Percentiles rank a stretch among this genome's conserved stretches.
phyloP scores from a whole-genome alignment of 2,113 vertebrate genomes.

The Rattus rattus region DNA sequence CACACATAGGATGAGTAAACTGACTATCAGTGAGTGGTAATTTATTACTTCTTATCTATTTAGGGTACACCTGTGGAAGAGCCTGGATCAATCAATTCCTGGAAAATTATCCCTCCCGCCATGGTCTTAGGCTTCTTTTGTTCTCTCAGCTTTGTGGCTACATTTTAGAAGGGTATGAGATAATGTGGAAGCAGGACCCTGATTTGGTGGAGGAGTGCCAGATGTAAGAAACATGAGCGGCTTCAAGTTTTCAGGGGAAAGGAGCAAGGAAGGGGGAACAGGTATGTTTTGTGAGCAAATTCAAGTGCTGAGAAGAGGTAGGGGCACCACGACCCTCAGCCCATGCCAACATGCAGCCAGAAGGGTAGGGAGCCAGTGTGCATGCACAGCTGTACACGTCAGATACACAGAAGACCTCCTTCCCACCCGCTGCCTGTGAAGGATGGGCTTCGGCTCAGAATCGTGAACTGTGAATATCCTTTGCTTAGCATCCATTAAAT shows the following conservation, averaged over 20 bases:
- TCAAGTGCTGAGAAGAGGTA: not conserved
- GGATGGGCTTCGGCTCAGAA: constrained; percentile 69
- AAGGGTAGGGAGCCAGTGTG: constrained; percentile 33
- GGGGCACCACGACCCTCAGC: constrained; percentile 46
- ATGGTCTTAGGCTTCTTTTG: not conserved
- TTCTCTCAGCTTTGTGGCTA: not conserved
- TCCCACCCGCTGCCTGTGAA: not conserved
- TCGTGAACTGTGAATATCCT: constrained; percentile 80
- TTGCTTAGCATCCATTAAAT: constrained; percentile 81
- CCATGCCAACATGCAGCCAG: constrained; percentile 19
- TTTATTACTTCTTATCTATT: constrained; percentile 22
- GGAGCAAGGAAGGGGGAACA: not conserved
- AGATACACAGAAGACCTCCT: constrained; percentile 34
- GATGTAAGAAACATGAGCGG: not conserved
- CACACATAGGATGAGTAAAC: not conserved
- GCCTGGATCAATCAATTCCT: not conserved
- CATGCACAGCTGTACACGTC: constrained; percentile 50
- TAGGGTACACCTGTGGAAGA: not conserved
- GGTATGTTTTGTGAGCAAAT: constrained; percentile 46
- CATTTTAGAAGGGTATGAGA: not conserved
- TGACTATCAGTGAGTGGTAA: not conserved
- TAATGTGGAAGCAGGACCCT: not conserved
- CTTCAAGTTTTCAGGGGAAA: constrained; percentile 12
- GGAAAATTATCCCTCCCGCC: not conserved
- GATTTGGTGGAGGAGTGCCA: not conserved